Base-by-base conservation (phyloP, 35 echinoderm and acorn worm species). In the Heliocidaris tuberculata region DNA sequence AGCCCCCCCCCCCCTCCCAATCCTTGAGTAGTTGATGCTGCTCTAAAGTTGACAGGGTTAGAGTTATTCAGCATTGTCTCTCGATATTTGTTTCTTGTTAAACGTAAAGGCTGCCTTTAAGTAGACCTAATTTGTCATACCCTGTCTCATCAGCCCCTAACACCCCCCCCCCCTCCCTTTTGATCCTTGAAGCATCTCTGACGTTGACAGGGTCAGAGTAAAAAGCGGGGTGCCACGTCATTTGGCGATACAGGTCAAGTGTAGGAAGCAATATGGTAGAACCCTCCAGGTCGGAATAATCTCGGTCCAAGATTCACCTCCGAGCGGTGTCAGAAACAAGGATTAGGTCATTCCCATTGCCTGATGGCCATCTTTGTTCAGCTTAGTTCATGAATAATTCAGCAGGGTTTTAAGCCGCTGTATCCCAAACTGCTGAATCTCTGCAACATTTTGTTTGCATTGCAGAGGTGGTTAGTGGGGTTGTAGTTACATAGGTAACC, bases 171-270 rank as follows among this genome's bases (percentile, higher is more conserved):
- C 21, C 7, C 7, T 7, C 7, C 65, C 19, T n/a, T 7, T 78
- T 2, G 8, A 27, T 78, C 65, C 27, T 78, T 78, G 65, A 78
- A 27, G 65, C 0, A 78, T 19, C 65, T 27, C 65, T 78, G 65
- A 78, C 65, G 17, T 78, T 78, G 65, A 78, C 65, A 78, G 65
- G 65, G 65, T 78, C 65, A 24, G 27, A 27, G 21, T 78, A 24
- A 78, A 42, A 3, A 78, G 65, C 65, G 65, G 65, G 65, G 27
- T 78, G 65, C 65, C 65, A 78, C 65, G 65, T 78, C 65, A 78
- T 78, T n/a, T 78, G 65, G 65, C 21, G 65, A 78, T 78, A 78
- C 65, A n/a, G 65, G 65, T 78, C 65, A 78, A 78, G 65, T 78
- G 65, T 27, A 78, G 65, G 65, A 78, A 78, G 65, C 65, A 78